phyloP scores from a whole-genome alignment of 2,797 vertebrate species.

The Tokudaia tokunoshimensis region DNA sequence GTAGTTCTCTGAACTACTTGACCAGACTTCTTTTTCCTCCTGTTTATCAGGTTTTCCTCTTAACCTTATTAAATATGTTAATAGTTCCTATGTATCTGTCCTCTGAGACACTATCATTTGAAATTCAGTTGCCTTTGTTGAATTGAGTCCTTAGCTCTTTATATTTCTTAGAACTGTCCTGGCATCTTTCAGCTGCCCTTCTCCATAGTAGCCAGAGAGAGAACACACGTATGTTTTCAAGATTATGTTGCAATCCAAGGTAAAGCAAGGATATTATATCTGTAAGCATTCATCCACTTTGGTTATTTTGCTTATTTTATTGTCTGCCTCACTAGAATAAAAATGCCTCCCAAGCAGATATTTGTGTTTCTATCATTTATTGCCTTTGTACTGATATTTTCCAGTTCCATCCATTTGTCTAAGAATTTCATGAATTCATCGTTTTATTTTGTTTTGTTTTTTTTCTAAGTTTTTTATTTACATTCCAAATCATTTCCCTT shows the following conservation, averaged over 20 bases:
- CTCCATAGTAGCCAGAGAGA: too few species aligned
- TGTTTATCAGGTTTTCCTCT: background rate
- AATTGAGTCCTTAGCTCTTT: background rate
- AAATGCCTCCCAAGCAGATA: background rate
- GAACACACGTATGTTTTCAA: background rate
- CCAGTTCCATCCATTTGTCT: too few species aligned
- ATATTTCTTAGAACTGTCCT: background rate
- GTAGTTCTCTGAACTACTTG: background rate
- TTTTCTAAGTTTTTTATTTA: too few species aligned
- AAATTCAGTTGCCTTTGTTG: background rate
- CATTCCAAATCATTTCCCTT: too few species aligned
- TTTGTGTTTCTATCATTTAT: conserved; percentile 23
- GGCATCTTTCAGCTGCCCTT: background rate
- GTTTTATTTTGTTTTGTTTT: too few species aligned
- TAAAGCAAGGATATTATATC: background rate
- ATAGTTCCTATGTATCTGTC: background rate
- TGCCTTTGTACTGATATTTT: background rate
- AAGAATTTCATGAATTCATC: too few species aligned
- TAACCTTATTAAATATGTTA: background rate
- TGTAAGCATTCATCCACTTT: background rate
- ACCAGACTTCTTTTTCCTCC: too few species aligned
- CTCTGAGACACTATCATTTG: background rate
- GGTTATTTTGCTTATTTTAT: background rate
- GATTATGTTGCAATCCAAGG: fast-evolving
- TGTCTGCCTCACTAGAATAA: background rate